These are phyloP conservation scores for Coelopa frigida DNA, from an alignment of 1,140 invertebrate species.

Conservation along the genomic window DNA sequence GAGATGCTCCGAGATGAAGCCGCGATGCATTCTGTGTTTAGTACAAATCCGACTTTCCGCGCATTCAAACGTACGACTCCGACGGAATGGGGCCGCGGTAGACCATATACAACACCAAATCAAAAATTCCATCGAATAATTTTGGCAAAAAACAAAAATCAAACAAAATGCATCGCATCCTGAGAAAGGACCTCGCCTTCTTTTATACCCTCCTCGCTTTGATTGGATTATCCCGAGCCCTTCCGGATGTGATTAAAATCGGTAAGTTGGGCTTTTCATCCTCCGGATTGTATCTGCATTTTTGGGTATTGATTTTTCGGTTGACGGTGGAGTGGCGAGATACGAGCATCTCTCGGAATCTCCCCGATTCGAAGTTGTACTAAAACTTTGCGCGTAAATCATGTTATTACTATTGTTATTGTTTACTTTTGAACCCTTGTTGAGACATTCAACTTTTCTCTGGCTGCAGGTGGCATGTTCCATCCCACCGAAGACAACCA, in stretches of 20 bases:
- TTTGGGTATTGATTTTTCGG: constrained; percentile 34
- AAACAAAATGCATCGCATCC: neutral
- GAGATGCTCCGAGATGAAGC: neutral
- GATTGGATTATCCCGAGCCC: constrained; percentile 3
- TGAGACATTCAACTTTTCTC: neutral
- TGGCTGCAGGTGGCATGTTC: constrained; percentile 71
- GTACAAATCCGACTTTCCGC: constrained; percentile 6
- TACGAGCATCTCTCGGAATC: constrained; percentile 14
- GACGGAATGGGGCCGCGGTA: no score
- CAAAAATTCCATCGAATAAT: no score
- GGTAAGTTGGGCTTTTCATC: constrained; percentile 19
- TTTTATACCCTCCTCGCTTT: neutral
- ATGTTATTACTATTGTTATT: no score
- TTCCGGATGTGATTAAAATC: constrained; percentile 41
- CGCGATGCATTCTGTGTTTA: constrained; percentile 3
- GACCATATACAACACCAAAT: no score
- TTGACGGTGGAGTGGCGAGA: constrained; percentile 4
- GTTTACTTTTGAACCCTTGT: constrained; percentile 5
- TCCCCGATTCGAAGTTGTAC: no score
- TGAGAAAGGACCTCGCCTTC: neutral
- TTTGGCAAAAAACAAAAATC: neutral
- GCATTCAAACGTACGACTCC: no score
- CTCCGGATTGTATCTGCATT: constrained; percentile 8
- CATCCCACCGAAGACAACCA: constrained; percentile 60
- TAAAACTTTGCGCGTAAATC: no score